Percentiles rank a stretch among this genome's conserved stretches.
Evolutionary conservation across 2,113 vertebrate species (phyloP).

Genomic region (Piliocolobus tephrosceles): DNA sequence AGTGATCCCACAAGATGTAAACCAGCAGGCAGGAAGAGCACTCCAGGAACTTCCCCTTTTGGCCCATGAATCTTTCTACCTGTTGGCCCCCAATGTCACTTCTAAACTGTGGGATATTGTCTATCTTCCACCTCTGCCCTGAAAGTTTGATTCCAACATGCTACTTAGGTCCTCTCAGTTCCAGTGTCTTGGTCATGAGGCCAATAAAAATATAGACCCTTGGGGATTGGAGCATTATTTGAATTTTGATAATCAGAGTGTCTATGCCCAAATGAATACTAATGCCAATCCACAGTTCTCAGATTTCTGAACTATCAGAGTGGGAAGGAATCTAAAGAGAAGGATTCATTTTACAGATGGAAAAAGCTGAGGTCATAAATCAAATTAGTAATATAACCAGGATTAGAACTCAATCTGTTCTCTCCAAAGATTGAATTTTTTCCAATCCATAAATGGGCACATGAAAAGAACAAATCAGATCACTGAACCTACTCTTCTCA

Average conservation of each 20-base stretch:
- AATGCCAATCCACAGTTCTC: not conserved
- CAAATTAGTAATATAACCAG: constrained; percentile 26
- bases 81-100: not conserved
- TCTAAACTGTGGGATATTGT: not conserved
- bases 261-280: not conserved
- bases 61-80: not conserved
- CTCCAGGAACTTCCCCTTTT: not conserved
- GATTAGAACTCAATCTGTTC: constrained; percentile 43
- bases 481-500: not conserved
- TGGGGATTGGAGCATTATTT: not conserved
- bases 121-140: not conserved
- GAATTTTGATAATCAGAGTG: not conserved
- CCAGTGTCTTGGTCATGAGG: not conserved
- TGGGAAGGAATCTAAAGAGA: not conserved
- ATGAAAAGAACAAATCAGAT: constrained; percentile 13
- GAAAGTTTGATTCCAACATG: not conserved
- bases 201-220: not conserved
- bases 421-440: constrained; percentile 30
- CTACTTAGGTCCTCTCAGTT: not conserved
- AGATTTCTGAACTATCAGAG: constrained; percentile 20
- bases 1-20: not conserved
- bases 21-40: not conserved
- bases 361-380: constrained; percentile 48
- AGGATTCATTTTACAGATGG: not conserved
- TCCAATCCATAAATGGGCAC: constrained; percentile 2